Base-by-base conservation (phyloP, 23 tunicate genomes). In the Styela clava region DNA sequence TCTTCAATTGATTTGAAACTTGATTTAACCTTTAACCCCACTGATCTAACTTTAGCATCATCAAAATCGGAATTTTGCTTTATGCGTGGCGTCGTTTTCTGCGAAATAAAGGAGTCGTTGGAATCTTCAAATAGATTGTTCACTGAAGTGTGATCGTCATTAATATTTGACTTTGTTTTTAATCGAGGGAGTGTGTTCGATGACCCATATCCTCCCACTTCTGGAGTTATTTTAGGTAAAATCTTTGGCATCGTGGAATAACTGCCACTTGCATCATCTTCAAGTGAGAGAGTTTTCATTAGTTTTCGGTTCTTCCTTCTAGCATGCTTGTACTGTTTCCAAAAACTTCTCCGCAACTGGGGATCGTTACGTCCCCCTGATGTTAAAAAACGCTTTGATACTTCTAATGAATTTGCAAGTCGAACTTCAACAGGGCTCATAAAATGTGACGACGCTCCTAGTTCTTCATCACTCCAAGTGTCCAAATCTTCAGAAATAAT, bases 331-430 rank as follows among this genome's bases (percentile, higher is more conserved):
- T 71, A 35, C 23, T 76, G 24, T 1, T 44, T 36, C 81, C 81
- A 76, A 56, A 76, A 76, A 25, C 44, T 76, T 20, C 81, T 51
- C 21, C 81, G 64, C 1, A 35, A 29, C 7, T 51, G n/a, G 18
- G 81, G 81, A 26, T 76, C 81, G 21, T 52, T 76, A 12, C 81
- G 64, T 16, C 52, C 2, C 23, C 81, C 81, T 0, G 81, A 76
- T 52, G 5, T 23, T 0, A 76, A 24, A 52, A 76, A 52, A 0
- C 21, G 81, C 0, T 56, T 36, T 26, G 81, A 76, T 18, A 56
- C 44, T 76, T 76, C 29, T 31, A 76, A 31, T 24, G 37, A 36
- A 52, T 76, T 52, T 20, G 37, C 31, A 24, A 76, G 2, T 1
- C 81, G 64, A 9, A 56, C 65, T 44, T 76, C 81, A 12, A 44